A percentile compares a stretch with the other conserved stretches of the same genome.
Evolutionary conservation across 2,888 invertebrate species (phyloP).

Genomic region (Calliopum simillimum): DNA sequence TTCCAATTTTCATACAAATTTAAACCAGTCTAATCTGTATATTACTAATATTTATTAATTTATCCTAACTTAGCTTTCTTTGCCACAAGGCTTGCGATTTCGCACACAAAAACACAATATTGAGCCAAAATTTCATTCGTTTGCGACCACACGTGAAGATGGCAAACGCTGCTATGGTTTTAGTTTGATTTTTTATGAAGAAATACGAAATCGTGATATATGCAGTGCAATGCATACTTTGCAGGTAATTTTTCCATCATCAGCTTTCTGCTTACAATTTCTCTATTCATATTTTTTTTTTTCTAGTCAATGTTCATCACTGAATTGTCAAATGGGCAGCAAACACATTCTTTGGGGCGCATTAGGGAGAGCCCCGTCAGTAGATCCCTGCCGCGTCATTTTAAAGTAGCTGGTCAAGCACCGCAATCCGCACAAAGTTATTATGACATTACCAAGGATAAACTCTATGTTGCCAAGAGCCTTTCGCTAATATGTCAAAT

Average conservation of each 20-base stretch:
- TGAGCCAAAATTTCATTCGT: constrained; percentile 93
- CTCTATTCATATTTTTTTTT: constrained; percentile 7
- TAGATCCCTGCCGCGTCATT: constrained; percentile 88
- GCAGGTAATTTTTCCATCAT: constrained; percentile 71
- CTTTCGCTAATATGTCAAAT: constrained; percentile 92
- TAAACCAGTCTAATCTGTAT: too few relatives aligned
- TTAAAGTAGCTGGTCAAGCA: constrained; percentile 83
- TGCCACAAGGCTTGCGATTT: constrained; percentile 95
- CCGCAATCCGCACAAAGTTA: constrained; percentile 84
- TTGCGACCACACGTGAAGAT: constrained; percentile 97
- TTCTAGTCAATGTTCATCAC: constrained; percentile 88
- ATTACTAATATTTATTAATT: neutral
- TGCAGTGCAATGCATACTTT: constrained; percentile 96
- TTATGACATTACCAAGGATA: constrained; percentile 94
- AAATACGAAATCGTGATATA: constrained; percentile 91
- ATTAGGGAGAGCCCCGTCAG: constrained; percentile 79
- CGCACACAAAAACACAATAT: constrained; percentile 91
- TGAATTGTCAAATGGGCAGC: constrained; percentile 86
- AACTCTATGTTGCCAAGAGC: constrained; percentile 94
- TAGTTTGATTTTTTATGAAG: constrained; percentile 95
- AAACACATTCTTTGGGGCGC: constrained; percentile 73
- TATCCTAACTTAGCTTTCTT: constrained; percentile 77
- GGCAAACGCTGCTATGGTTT: constrained; percentile 95
- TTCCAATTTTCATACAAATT: too few relatives aligned
- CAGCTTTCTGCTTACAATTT: constrained; percentile 14